Base-by-base conservation (phyloP, 1,140 invertebrate genomes). In the Rhynchophorus ferrugineus region DNA sequence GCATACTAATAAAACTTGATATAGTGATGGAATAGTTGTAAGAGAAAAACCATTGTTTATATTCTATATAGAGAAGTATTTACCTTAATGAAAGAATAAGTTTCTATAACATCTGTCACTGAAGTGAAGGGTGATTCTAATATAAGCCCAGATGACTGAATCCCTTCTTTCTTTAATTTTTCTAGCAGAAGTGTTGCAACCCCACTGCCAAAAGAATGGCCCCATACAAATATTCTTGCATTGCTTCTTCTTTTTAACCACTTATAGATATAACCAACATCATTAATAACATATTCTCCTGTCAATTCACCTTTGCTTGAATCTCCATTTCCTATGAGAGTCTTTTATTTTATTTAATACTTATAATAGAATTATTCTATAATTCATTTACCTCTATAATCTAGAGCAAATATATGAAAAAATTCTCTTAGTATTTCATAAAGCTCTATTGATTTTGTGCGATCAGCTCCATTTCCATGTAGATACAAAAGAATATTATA, bases 351-450 rank as follows among this genome's bases (percentile, higher is more conserved):
- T n/a, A n/a, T n/a, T n/a, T n/a, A n/a, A n/a, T n/a, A n/a, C n/a
- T n/a, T n/a, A n/a, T n/a, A n/a, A n/a, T n/a, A n/a, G n/a, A n/a
- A n/a, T n/a, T n/a, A n/a, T n/a, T n/a, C n/a, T n/a, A n/a, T n/a
- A n/a, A n/a, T n/a, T n/a, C n/a, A n/a, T n/a, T n/a, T 72, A 85
- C 85, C 84, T 74, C 91, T 75, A 69, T 98, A 98, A 71, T 98
- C 94, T 62, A 95, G 86, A 3, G 88, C 77, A 53, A 97, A 74
- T 9, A 97, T 80, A 73, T 96, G 91, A 65, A 83, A 92, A 52
- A 85, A 71, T 36, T 80, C 72, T 58, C 84, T 78, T 49, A 97
- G 76, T 21, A 94, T 68, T 65, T 87, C 78, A 70, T 96, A 96
- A 37, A 96, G 72, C 61, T 88, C 80, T 24, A 90, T 71, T 1